Percentiles rank a stretch among this genome's conserved stretches.
These are phyloP conservation scores for Hoplostethus atlanticus DNA, from an alignment of 2,797 vertebrate genomes.

Conservation along the genomic window DNA sequence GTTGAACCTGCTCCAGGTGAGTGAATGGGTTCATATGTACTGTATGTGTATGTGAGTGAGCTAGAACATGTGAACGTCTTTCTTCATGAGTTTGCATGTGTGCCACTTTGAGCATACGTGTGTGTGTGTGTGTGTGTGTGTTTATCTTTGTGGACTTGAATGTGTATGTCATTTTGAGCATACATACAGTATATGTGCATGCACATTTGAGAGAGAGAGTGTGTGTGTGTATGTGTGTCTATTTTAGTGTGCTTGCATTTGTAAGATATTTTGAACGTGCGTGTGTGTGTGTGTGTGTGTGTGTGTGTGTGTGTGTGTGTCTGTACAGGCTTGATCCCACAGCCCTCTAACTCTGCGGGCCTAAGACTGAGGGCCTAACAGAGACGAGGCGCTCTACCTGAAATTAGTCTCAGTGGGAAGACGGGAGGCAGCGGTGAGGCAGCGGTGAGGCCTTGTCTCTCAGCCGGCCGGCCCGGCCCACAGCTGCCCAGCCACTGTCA, in stretches of 20 bases:
- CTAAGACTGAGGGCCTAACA: slow-evolving; percentile 39
- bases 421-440: slow-evolving; percentile 44
- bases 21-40: not conserved
- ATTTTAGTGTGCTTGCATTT: not conserved
- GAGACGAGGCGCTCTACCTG: slow-evolving; percentile 56
- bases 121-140: slow-evolving; percentile 1
- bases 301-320: slow-evolving; percentile 17
- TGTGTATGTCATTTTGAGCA: slow-evolving; percentile 7
- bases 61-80: not conserved
- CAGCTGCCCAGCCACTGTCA: slow-evolving; percentile 80
- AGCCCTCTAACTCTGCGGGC: slow-evolving; percentile 40
- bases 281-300: not conserved
- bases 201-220: not conserved
- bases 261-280: not conserved
- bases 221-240: not conserved
- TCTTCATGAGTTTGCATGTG: too few relatives aligned
- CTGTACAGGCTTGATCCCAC: slow-evolving; percentile 42
- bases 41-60: not conserved
- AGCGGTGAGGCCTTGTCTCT: slow-evolving; percentile 59
- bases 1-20: slow-evolving; percentile 23
- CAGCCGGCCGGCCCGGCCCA: slow-evolving; percentile 61
- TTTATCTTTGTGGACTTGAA: not conserved
- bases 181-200: not conserved
- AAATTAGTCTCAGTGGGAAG: slow-evolving; percentile 84
- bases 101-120: not conserved